These are phyloP conservation scores for Pungitius pungitius DNA, from an alignment of 2,113 vertebrate species.

Conservation along the genomic window DNA sequence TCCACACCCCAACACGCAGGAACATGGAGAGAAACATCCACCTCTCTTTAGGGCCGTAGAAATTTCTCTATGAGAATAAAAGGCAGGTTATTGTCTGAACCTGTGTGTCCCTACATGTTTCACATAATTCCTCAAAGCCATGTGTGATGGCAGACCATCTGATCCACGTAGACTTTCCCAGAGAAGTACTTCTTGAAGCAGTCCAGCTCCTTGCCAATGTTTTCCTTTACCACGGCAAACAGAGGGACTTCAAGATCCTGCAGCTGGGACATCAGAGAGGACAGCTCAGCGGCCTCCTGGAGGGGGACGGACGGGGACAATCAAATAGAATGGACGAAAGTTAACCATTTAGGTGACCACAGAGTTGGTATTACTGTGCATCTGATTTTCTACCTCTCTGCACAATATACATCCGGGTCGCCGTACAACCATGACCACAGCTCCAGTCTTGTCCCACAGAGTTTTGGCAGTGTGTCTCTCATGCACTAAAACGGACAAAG, in stretches of 20 bases:
- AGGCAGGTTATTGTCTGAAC: constrained; percentile 37
- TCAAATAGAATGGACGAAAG: background rate
- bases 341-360: background rate
- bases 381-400: constrained; percentile 84
- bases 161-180: constrained; percentile 91
- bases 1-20: constrained; percentile 87
- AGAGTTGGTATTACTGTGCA: background rate
- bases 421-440: constrained; percentile 90
- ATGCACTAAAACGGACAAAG: constrained; percentile 55
- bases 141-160: constrained; percentile 77
- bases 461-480: constrained; percentile 84
- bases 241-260: constrained; percentile 87
- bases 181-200: constrained; percentile 89
- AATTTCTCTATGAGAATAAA: constrained; percentile 79
- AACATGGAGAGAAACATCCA: constrained; percentile 85
- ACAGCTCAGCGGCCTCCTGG: constrained; percentile 90
- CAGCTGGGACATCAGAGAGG: constrained; percentile 88
- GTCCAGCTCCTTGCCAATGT: constrained; percentile 85
- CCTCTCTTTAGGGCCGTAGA: constrained; percentile 87
- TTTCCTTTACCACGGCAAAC: constrained; percentile 92
- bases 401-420: constrained; percentile 93
- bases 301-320: background rate
- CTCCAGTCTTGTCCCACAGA: constrained; percentile 86
- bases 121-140: background rate
- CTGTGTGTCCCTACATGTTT: background rate